Base-by-base conservation (phyloP, 2,797 vertebrate species). In the Xenops minutus region DNA sequence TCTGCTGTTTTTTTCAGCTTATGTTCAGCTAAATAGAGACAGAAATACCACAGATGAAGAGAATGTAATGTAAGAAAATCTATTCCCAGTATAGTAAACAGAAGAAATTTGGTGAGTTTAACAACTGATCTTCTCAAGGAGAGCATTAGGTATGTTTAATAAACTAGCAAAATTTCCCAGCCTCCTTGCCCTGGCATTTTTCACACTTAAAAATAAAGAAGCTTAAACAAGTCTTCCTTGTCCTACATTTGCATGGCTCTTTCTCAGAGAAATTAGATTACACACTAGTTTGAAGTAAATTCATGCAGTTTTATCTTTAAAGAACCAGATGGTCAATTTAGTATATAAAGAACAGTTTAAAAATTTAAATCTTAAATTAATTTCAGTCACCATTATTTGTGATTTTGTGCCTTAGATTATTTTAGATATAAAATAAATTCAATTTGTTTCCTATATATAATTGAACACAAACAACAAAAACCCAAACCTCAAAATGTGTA, bases 231-330 rank as follows among this genome's bases (percentile, higher is more conserved):
- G n/a, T 61, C 23, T 85, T 56, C 22, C 46, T 91, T 95, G 76
- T 92, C 51, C 32, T 34, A 88, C 37, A 95, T 97, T 95, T 94
- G 4, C 76, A 84, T 81, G 58, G 7, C 12, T 85, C 34, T 91
- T 94, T 93, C 58, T 80, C 74, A 80, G 13, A 83, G 29, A 96
- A 97, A 96, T 96, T 96, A 94, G 46, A 95, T 96, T 96, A 78
- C 49, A 87, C 34, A 92, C 37, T 92, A 88, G 20, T 78, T 89
- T 92, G 79, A 95, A 96, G 85, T 86, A 96, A 94, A 95, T 85
- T 91, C 43, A 73, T 66, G 29, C 26, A 86, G 63, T 90, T 69
- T 96, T 95, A 96, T 96, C 86, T 97, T 97, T 94, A 85, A 95
- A 93, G 79, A 59, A 93, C 12, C 87, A 96, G 69, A 95, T 92